phyloP scores from a whole-genome alignment of 2,797 vertebrate species.

The Psittacula derbiana region DNA sequence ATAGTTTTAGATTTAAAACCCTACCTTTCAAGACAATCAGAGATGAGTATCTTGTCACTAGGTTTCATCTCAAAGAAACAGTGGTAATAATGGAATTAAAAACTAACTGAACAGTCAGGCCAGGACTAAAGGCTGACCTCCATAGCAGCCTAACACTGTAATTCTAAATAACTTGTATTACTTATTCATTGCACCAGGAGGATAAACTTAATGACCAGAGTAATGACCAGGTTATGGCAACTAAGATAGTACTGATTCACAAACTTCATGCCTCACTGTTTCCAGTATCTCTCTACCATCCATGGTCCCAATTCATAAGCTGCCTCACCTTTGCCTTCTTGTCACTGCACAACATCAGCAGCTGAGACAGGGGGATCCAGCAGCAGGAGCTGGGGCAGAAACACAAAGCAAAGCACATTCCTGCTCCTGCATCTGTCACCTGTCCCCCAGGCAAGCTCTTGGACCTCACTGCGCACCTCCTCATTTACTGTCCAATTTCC shows the following conservation, averaged over 20 bases:
- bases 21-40: background rate
- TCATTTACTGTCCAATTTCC: background rate
- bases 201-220: background rate
- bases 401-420: background rate
- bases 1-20: background rate
- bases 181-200: background rate
- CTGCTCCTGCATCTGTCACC: background rate
- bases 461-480: background rate
- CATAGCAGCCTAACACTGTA: background rate
- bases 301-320: background rate
- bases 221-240: background rate
- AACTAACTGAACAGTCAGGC: background rate
- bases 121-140: background rate
- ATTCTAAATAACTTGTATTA: background rate
- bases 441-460: fast-evolving
- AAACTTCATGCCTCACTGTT: background rate
- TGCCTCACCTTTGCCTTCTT: background rate
- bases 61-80: background rate
- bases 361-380: background rate
- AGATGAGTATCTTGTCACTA: background rate
- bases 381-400: background rate
- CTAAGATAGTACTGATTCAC: background rate
- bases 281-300: background rate
- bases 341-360: background rate
- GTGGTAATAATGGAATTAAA: background rate